A percentile compares a stretch with the other conserved stretches of the same genome.
These are phyloP conservation scores for Sphenopsis melanotis DNA, from an alignment of 2,797 vertebrate species.

Conservation along the genomic window DNA sequence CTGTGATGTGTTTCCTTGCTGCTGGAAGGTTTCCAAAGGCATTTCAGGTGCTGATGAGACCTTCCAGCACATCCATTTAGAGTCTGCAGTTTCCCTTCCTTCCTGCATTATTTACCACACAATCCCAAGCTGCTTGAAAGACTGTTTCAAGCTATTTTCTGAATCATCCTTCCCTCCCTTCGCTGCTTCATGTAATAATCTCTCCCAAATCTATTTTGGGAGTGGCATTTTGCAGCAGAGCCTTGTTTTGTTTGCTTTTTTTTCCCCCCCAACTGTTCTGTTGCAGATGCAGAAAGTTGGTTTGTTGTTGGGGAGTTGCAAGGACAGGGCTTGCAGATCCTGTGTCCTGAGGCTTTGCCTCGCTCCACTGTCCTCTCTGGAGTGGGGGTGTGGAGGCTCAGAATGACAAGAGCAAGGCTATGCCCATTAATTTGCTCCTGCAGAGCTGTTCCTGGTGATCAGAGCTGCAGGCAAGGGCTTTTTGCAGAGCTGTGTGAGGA, in stretches of 20 bases:
- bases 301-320: not conserved
- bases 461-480: constrained; percentile 12
- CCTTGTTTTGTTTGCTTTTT: not conserved
- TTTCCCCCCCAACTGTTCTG: not conserved
- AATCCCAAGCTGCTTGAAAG: not conserved
- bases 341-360: not conserved
- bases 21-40: constrained; percentile 13
- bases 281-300: not conserved
- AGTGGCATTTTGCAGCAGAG: constrained; percentile 33
- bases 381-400: not conserved
- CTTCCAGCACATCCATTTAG: constrained; percentile 38
- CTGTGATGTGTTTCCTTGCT: not conserved
- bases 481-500: not conserved
- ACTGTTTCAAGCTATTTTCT: constrained; percentile 32
- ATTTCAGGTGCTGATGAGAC: not conserved
- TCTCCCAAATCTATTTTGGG: constrained; percentile 26
- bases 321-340: not conserved
- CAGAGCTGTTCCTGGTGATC: not conserved
- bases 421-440: not conserved
- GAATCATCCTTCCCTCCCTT: constrained; percentile 17
- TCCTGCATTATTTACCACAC: constrained; percentile 58
- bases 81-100: constrained; percentile 45
- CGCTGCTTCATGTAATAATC: constrained; percentile 7
- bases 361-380: not conserved
- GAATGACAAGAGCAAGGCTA: not conserved